Conservation (phyloP, 2,113 vertebrate species). For the Centropus bengalensis region DNA sequence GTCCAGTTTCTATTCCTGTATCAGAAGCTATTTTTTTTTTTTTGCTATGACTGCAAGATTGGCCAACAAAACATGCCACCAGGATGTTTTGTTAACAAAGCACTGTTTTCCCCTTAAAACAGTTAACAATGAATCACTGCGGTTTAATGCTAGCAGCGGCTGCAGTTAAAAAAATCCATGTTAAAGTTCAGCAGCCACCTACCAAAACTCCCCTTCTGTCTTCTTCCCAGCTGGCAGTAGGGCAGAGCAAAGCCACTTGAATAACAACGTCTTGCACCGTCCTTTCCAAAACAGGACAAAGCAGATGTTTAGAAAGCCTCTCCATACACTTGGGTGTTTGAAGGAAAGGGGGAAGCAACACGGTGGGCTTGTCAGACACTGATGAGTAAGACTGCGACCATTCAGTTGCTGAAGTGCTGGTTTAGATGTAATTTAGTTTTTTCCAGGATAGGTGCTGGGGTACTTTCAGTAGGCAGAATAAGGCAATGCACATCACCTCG, state of each 20-base stretch:
- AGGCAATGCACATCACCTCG: not conserved
- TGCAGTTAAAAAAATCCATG: not conserved
- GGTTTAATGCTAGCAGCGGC: constrained; percentile 16
- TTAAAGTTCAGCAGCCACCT: not conserved
- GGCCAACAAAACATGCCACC: not conserved
- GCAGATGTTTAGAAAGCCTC: not conserved
- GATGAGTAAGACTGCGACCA: not conserved
- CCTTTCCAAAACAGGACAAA: not conserved
- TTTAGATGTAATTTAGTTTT: not conserved
- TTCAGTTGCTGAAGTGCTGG: not conserved
- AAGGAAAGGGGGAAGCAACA: not conserved
- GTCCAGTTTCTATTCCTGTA: constrained; percentile 45
- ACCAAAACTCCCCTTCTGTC: not conserved
- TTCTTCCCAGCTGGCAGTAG: not conserved
- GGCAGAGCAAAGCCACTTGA: not conserved
- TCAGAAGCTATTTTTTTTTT: constrained; percentile 21
- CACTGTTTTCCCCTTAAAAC: not conserved
- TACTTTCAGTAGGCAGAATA: not conserved
- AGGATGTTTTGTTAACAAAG: not conserved
- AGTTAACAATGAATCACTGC: not conserved
- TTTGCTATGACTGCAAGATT: constrained; percentile 6
- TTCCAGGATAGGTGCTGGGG: not conserved
- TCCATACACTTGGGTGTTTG: accelerated
- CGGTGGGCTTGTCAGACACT: no score
- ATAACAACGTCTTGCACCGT: not conserved